phyloP scores from a whole-genome alignment of 2,888 invertebrate species.

The Chaetoderma sp. region DNA sequence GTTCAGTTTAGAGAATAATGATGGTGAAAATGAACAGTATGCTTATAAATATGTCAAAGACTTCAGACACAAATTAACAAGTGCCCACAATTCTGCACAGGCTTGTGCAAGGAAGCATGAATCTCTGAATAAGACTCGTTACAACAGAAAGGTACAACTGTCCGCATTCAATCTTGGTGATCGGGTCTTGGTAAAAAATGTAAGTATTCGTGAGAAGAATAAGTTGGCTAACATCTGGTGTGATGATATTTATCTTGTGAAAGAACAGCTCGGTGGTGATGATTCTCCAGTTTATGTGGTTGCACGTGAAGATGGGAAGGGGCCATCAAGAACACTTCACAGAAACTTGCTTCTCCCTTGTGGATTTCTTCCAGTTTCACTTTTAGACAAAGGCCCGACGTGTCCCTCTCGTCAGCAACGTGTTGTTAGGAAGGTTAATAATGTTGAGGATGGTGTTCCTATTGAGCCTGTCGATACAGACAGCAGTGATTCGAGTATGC shows the following conservation, averaged over 20 bases:
- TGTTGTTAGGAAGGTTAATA: no score
- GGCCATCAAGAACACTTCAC: conserved; percentile 13
- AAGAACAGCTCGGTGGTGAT: conserved; percentile 4
- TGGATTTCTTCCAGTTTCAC: no score
- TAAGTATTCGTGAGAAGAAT: conserved; percentile 17
- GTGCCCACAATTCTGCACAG: not conserved
- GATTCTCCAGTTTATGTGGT: conserved; percentile 11
- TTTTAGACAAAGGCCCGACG: no score
- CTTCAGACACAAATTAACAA: not conserved
- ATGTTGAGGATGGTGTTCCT: no score
- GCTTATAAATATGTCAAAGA: not conserved
- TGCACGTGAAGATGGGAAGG: not conserved
- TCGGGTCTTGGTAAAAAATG: conserved; percentile 23
- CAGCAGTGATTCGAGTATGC: no score
- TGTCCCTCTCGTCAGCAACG: no score
- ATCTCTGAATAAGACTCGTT: conserved; percentile 8
- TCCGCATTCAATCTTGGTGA: conserved; percentile 18
- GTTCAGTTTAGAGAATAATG: no score
- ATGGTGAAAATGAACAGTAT: no score
- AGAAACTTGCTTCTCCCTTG: conserved; percentile 17
- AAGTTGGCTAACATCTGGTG: conserved; percentile 26
- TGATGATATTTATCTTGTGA: conserved; percentile 9
- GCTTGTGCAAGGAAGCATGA: not conserved
- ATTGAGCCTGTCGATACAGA: no score
- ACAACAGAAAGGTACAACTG: conserved; percentile 12